phyloP scores from a whole-genome alignment of 2,888 invertebrate genomes.

The Boloria euphrosyne region DNA sequence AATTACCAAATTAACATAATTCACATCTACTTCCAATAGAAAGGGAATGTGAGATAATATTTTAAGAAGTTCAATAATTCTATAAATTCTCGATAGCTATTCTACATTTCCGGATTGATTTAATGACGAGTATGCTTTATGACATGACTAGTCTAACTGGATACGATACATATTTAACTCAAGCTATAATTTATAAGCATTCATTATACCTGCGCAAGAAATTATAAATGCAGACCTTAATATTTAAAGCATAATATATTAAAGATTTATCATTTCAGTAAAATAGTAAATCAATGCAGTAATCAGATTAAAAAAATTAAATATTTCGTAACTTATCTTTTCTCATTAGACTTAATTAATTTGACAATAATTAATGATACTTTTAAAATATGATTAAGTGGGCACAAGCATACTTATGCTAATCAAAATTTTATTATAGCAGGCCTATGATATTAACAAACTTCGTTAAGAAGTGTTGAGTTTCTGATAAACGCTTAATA shows the following conservation, averaged over 20 bases:
- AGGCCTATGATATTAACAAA: slow-evolving; percentile 29
- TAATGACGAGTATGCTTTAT: slow-evolving; percentile 17
- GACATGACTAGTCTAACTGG: slow-evolving; percentile 15
- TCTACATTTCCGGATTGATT: slow-evolving; percentile 16
- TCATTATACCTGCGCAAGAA: background rate
- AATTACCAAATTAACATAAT: background rate
- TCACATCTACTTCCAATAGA: background rate
- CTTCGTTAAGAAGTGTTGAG: slow-evolving; percentile 26
- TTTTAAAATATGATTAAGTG: slow-evolving; percentile 14
- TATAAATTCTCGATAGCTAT: slow-evolving; percentile 17
- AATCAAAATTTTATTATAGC: slow-evolving; percentile 27
- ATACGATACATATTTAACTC: background rate
- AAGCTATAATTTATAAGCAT: background rate
- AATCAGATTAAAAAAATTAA: slow-evolving; percentile 3
- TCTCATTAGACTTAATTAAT: slow-evolving; percentile 8
- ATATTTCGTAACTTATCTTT: background rate
- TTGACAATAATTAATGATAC: slow-evolving; percentile 15
- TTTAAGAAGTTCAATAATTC: slow-evolving; percentile 13
- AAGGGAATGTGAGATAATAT: slow-evolving; percentile 1
- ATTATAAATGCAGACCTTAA: too few relatives aligned
- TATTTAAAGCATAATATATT: background rate
- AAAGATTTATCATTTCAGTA: background rate
- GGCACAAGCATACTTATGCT: slow-evolving; percentile 25
- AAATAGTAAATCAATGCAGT: background rate
- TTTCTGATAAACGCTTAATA: slow-evolving; percentile 2